Evolutionary conservation across 2,113 vertebrate genomes (phyloP).

Genomic region (Periophthalmodon schlosseri): DNA sequence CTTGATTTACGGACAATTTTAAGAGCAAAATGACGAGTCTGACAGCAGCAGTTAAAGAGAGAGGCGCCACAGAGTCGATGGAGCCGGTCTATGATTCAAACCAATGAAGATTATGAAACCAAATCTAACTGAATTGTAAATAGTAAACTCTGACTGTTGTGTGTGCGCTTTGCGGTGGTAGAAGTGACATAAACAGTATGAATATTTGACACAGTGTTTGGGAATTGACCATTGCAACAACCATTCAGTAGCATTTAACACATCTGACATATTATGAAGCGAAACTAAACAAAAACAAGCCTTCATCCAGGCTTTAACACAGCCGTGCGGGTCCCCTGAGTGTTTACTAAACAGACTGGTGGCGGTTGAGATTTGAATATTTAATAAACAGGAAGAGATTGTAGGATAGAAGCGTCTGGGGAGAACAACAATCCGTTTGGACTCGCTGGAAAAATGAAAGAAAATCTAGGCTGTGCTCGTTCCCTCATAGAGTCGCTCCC

Average conservation of each 20-base stretch:
- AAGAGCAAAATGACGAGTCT: too few species aligned
- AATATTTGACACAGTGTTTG: neutral
- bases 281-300: constrained; percentile 65
- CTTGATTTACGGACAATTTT: too few species aligned
- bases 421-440: constrained; percentile 73
- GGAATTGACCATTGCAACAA: neutral
- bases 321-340: constrained; percentile 63
- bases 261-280: neutral
- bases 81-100: too few species aligned
- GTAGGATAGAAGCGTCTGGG: constrained; percentile 62
- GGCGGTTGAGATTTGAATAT: constrained; percentile 76
- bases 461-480: constrained; percentile 68
- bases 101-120: too few species aligned
- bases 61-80: too few species aligned
- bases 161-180: too few species aligned
- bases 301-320: constrained; percentile 67
- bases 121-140: too few species aligned
- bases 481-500: constrained; percentile 46
- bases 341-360: constrained; percentile 74
- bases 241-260: neutral
- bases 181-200: neutral
- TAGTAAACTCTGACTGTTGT: too few species aligned
- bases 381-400: constrained; percentile 74
- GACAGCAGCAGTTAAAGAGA: too few species aligned
- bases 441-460: constrained; percentile 70